Evolutionary conservation across 2,888 invertebrate species (phyloP), one percentile per base, ranked within the genome.

Genomic region (Monopis laevigella): DNA sequence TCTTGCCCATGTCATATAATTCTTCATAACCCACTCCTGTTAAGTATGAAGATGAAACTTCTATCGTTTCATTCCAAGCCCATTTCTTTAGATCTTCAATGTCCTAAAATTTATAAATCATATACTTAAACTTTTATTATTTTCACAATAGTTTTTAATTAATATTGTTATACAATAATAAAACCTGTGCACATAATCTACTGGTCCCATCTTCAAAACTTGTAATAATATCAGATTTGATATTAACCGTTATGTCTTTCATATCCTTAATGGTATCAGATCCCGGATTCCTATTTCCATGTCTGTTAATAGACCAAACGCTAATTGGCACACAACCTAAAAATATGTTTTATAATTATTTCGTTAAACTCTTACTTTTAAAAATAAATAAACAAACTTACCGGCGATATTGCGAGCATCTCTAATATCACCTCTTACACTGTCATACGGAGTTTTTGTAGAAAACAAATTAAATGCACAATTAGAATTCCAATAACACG

Each of bases 261-360:
- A 89, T 78, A 12, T 65, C 67, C 2, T 56, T 51, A 1, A 88
- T 86, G 24, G 80, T 82, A 3, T 62, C 61, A n/a, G 51, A 54
- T 1, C 82, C 74, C 0, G 91, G 89, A 51, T 87, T 80, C 39
- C 87, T 75, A 28, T 90, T 87, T 3, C 90, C 91, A 51, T 90
- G 89, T 1, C 89, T 78, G 46, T 84, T 82, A 10, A 89, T 52
- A 32, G 87, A 82, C 91, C 92, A 92, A 26, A 90, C 68, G 55
- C 89, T 88, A 1, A 85, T 68, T 0, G 90, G 85, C 48, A 82
- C 74, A 51, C 92, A 92, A 52, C 85, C 90, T 90, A 50, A 11
- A 62, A 62, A 3, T 21, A 5, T 21, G 5, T 21, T 21, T 21
- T 21, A 7, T 21, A 21, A 7, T 21, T 5, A 21, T 21, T 21